Percentiles rank a stretch among this genome's conserved stretches.
These are phyloP conservation scores for Homalodisca vitripennis DNA, from an alignment of 1,140 invertebrate species.

Conservation along the genomic window DNA sequence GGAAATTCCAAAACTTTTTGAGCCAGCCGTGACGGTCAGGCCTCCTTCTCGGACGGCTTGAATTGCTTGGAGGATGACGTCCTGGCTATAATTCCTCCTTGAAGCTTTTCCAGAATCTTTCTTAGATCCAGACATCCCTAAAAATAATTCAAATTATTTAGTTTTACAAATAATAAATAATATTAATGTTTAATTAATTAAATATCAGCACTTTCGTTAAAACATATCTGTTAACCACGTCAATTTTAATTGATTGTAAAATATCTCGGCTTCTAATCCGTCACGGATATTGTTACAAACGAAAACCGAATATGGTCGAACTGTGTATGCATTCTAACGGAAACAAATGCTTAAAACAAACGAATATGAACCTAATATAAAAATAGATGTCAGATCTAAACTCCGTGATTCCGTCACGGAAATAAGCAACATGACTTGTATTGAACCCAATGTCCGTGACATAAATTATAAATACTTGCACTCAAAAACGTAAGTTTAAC, in stretches of 20 bases:
- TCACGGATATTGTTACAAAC: no score
- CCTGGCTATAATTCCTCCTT: neutral
- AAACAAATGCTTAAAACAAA: neutral
- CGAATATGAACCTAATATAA: neutral
- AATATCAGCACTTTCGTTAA: no score
- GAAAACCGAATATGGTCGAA: neutral
- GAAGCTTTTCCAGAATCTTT: no score
- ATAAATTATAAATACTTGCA: neutral
- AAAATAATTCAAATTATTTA: neutral
- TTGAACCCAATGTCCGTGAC: neutral
- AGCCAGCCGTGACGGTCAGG: conserved; percentile 11
- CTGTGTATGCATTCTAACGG: neutral
- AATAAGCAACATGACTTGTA: neutral
- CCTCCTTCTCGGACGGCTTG: neutral
- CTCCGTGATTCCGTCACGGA: neutral
- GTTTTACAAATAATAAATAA: neutral
- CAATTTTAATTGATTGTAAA: neutral
- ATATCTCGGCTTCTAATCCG: no score
- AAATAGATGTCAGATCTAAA: neutral
- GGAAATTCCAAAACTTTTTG: neutral
- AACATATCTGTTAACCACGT: no score
- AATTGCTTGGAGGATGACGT: neutral
- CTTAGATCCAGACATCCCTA: neutral
- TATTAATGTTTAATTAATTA: neutral
- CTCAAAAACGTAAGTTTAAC: neutral